phyloP scores from a whole-genome alignment of 2,113 vertebrate genomes.

The Ciconia maguari region DNA sequence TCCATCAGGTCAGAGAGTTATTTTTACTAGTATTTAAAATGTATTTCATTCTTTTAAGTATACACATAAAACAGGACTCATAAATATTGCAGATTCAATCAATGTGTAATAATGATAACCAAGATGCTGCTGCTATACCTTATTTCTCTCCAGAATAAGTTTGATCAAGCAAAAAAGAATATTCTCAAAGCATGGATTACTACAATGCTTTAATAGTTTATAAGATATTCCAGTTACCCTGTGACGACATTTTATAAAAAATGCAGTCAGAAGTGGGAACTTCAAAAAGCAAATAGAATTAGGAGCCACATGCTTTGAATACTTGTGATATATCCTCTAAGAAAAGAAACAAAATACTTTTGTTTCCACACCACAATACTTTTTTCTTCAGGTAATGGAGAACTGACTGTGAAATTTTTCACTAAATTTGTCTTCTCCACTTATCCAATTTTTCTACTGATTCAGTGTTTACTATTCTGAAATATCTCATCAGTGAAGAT shows the following conservation, averaged over 20 bases:
- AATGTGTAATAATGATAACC: not conserved
- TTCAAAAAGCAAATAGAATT: not conserved
- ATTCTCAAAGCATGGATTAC: not conserved
- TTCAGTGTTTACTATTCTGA: not conserved
- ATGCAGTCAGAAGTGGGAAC: not conserved
- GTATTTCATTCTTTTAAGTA: not conserved
- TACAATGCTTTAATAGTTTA: not conserved
- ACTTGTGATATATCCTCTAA: not conserved
- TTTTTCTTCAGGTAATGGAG: not conserved
- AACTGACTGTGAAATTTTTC: not conserved
- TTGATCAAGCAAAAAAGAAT: not conserved
- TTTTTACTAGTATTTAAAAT: not conserved
- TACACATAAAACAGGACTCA: not conserved
- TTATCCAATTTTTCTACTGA: not conserved
- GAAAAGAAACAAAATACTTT: not conserved
- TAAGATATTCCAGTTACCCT: not conserved
- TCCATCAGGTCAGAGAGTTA: conserved; percentile 86
- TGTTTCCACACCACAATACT: not conserved
- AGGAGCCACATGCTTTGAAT: not conserved
- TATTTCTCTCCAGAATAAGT: not conserved
- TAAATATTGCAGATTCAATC: fast-evolving
- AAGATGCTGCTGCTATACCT: not conserved
- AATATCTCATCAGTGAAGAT: not conserved
- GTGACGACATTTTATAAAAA: not conserved
- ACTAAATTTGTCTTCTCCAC: not conserved